phyloP scores from a whole-genome alignment of 2,797 vertebrate species.

The Mus minutoides region DNA sequence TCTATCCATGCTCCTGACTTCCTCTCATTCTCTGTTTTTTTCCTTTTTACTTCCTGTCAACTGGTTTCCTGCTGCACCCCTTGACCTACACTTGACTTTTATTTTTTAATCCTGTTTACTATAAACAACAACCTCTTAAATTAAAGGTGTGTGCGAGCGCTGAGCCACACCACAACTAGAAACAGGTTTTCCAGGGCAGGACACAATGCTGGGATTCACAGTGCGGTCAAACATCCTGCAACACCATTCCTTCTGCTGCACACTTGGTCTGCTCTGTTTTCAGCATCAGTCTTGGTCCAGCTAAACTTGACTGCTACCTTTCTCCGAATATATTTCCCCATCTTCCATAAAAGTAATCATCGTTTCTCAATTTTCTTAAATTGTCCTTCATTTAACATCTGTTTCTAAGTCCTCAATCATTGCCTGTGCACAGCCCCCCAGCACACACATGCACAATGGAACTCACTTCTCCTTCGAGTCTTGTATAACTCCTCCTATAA shows the following conservation, averaged over 20 bases:
- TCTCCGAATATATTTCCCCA: neutral
- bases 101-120: neutral
- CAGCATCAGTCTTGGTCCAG: neutral
- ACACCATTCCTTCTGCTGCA: neutral
- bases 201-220: neutral
- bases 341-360: neutral
- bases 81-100: neutral
- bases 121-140: neutral
- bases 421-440: neutral
- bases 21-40: neutral
- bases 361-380: conserved; percentile 3
- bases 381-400: conserved; percentile 8
- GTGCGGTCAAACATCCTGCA: neutral
- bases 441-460: neutral
- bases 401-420: neutral
- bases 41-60: neutral
- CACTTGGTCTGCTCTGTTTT: neutral
- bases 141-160: neutral
- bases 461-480: neutral
- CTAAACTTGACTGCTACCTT: neutral
- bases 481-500: neutral
- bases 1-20: neutral
- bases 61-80: neutral
- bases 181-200: neutral
- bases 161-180: neutral